Evolutionary conservation across 2,797 vertebrate genomes (phyloP).

Genomic region (Bovichtus diacanthus): DNA sequence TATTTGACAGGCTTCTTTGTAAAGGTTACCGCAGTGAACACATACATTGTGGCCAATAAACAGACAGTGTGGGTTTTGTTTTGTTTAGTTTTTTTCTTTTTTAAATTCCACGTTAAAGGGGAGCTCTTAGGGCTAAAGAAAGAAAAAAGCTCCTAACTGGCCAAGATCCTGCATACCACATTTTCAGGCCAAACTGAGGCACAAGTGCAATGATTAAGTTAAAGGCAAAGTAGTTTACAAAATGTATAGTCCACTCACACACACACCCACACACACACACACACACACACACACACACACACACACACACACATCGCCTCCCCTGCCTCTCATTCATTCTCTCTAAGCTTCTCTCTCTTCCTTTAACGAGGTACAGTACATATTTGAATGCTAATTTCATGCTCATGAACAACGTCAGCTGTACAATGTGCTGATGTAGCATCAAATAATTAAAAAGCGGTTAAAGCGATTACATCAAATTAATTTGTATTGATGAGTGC

Average conservation of each 20-base stretch:
- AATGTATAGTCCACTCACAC: neutral
- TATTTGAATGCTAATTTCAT: conserved; percentile 75
- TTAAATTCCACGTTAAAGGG: neutral
- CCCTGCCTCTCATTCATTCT: conserved; percentile 27
- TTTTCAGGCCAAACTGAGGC: conserved; percentile 28
- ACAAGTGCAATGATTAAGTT: conserved; percentile 30
- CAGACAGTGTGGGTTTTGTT: neutral
- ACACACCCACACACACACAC: conserved; percentile 9
- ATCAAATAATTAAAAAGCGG: conserved; percentile 76
- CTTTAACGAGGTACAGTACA: conserved; percentile 66
- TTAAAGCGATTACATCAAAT: conserved; percentile 77
- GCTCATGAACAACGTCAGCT: conserved; percentile 59
- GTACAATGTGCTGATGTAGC: conserved; percentile 73
- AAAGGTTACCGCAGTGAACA: conserved; percentile 45
- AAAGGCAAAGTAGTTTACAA: conserved; percentile 31
- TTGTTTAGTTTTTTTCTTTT: neutral
- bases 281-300: neutral
- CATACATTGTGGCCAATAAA: conserved; percentile 8
- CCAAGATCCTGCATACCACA: neutral
- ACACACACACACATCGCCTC: neutral
- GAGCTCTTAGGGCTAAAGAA: neutral
- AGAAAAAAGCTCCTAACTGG: conserved; percentile 10
- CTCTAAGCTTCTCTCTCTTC: conserved; percentile 24
- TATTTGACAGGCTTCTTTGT: conserved; percentile 26
- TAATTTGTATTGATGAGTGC: conserved; percentile 75